A percentile compares a stretch with the other conserved stretches of the same genome.
These are phyloP conservation scores for Tinamus major DNA, from an alignment of 2,797 vertebrate species.

Conservation along the genomic window DNA sequence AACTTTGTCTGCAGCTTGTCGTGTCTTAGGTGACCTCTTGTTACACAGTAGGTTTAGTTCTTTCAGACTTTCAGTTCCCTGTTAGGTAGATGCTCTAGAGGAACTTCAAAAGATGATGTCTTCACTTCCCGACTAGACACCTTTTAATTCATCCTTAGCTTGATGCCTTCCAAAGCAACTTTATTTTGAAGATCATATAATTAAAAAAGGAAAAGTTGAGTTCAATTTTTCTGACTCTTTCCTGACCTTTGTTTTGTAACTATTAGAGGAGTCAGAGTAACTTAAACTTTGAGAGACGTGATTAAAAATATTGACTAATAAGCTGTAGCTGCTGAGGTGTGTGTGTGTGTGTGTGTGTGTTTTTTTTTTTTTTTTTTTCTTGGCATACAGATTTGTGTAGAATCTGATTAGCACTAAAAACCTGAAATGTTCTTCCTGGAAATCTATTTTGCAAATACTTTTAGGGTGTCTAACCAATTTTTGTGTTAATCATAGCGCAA, in stretches of 20 bases:
- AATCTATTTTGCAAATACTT: constrained; percentile 61
- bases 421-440: constrained; percentile 64
- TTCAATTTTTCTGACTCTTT: not conserved
- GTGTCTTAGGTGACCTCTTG: not conserved
- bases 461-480: constrained; percentile 55
- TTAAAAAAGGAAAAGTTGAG: not conserved
- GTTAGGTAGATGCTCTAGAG: not conserved
- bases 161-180: not conserved
- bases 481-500: constrained; percentile 71
- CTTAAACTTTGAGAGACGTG: not conserved
- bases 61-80: not conserved
- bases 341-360: too few species aligned
- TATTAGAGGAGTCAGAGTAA: not conserved
- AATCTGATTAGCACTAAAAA: constrained; percentile 51
- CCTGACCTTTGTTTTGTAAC: not conserved
- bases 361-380: constrained; percentile 63
- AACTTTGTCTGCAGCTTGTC: not conserved
- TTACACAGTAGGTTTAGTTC: not conserved
- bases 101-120: not conserved
- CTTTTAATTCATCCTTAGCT: not conserved
- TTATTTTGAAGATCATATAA: not conserved
- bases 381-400: constrained; percentile 40
- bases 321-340: not conserved
- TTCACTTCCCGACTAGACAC: not conserved
- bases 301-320: not conserved